Evolutionary conservation across 2,113 vertebrate species (phyloP).

Genomic region (Thomomys bottae): DNA sequence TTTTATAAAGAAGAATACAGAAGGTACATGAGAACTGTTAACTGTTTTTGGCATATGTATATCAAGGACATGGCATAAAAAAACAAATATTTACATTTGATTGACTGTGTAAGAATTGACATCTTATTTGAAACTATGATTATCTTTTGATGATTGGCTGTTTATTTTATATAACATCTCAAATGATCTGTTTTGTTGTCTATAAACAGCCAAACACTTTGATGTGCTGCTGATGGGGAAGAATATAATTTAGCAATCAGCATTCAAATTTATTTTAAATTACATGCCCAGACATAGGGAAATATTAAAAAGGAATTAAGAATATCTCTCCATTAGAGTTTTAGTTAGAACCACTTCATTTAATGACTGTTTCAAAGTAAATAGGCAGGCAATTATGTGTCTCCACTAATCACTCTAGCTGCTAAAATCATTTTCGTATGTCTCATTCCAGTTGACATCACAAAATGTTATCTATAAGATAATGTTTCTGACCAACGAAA

Average conservation of each 20-base stretch:
- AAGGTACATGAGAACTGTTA: not conserved
- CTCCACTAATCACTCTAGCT: slow-evolving; percentile 69
- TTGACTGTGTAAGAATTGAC: slow-evolving; percentile 42
- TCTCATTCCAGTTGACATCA: slow-evolving; percentile 50
- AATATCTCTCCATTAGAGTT: slow-evolving; percentile 67
- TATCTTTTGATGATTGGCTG: slow-evolving; percentile 57
- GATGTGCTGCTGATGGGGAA: slow-evolving; percentile 39
- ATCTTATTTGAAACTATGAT: slow-evolving; percentile 54
- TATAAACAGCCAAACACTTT: slow-evolving; percentile 65
- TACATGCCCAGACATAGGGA: slow-evolving; percentile 63
- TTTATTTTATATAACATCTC: slow-evolving; percentile 71
- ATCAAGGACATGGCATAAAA: slow-evolving; percentile 23
- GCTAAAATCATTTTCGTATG: slow-evolving; percentile 56
- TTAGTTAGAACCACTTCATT: slow-evolving; percentile 74
- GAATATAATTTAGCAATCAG: slow-evolving; percentile 70
- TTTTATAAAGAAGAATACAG: slow-evolving; percentile 20
- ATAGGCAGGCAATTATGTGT: slow-evolving; percentile 69
- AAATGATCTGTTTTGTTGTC: slow-evolving; percentile 64
- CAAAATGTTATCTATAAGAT: slow-evolving; percentile 60
- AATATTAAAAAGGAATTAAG: slow-evolving; percentile 76
- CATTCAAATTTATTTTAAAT: slow-evolving; percentile 72
- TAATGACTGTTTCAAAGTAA: slow-evolving; percentile 75
- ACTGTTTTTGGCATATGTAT: not conserved
- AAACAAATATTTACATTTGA: slow-evolving; percentile 35
- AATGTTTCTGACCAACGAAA: slow-evolving; percentile 9